phyloP scores from a whole-genome alignment of 2,113 vertebrate species.

The Cyprinodon tularosa region DNA sequence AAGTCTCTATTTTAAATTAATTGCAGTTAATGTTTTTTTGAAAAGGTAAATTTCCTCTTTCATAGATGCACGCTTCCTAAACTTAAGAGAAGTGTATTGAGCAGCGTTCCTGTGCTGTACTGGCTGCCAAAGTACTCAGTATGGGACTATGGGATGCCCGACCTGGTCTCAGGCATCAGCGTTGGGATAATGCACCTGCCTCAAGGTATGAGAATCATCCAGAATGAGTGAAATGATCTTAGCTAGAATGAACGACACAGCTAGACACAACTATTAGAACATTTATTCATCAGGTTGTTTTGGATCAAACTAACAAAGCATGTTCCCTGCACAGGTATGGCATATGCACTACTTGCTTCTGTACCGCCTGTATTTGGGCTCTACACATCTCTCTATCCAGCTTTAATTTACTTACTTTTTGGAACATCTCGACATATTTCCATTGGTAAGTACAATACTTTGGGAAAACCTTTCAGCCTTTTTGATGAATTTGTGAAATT shows the following conservation, averaged over 20 bases:
- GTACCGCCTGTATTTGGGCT: constrained; percentile 91
- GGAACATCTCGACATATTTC: constrained; percentile 97
- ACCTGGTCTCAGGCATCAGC: constrained; percentile 91
- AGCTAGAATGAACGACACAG: not conserved
- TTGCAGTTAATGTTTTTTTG: not conserved
- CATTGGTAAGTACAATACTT: constrained; percentile 80
- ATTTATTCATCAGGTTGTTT: not conserved
- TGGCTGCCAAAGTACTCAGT: constrained; percentile 93
- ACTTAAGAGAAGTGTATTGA: constrained; percentile 79
- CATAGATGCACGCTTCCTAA: constrained; percentile 81
- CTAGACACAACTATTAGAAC: not conserved
- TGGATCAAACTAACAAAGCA: not conserved
- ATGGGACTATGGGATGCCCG: constrained; percentile 90
- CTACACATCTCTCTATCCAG: constrained; percentile 92
- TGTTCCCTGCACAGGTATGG: constrained; percentile 82
- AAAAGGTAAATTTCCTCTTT: not conserved
- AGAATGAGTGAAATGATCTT: not conserved
- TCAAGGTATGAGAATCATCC: constrained; percentile 81
- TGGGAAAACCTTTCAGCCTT: constrained; percentile 1
- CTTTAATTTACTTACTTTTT: constrained; percentile 93
- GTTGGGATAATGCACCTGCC: constrained; percentile 98
- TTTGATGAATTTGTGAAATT: not conserved
- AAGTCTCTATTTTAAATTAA: not conserved
- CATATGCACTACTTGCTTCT: constrained; percentile 93
- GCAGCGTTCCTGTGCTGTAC: constrained; percentile 83